Base-by-base conservation (phyloP, 2,797 vertebrate species). In the Alauda arvensis region DNA sequence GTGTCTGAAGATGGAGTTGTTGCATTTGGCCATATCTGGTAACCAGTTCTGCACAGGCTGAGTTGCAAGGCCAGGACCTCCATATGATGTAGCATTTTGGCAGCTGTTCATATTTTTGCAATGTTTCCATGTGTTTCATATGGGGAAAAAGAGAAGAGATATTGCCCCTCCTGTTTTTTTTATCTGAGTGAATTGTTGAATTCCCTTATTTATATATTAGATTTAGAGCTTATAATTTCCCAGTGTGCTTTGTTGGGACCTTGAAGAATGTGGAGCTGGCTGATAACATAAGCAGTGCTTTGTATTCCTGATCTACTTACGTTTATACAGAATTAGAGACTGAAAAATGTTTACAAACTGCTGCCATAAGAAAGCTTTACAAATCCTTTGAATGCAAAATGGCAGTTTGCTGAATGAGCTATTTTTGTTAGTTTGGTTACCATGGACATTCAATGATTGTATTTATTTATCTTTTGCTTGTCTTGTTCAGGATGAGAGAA, bases 371-470 rank as follows among this genome's bases (percentile, higher is more conserved):
- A 93, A 92, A 85, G 62, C 59, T 76, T 87, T 94, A 67, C 67
- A 87, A 85, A 89, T 80, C 69, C 69, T 91, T 93, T 92, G 88
- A 93, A 94, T 82, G 57, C 53, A 81, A 83, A 92, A 92, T 67
- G 72, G 51, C 72, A 80, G 51, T 79, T 82, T 83, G 68, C 51
- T 93, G 70, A 90, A 92, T 75, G 79, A 94, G 55, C 78, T 93
- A n/a, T 52, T 90, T 91, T 84, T 83, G 69, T 68, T 72, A 61
- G 19, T 63, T 85, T 12, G 4, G 83, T 91, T 95, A 48, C 89
- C 63, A 70, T 82, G 45, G 77, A 80, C 39, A 63, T 82, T 56
- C 31, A 48, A 25, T 85, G 75, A 77, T 80, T 89, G 33, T 70
- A 56, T 93, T 85, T 90, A 59, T 90, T 83, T 68, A 18, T 34